Percentiles rank a stretch among this genome's conserved stretches.
phyloP scores from a whole-genome alignment of 92 coral and sea anemone species.

The Phenganax subtilis region DNA sequence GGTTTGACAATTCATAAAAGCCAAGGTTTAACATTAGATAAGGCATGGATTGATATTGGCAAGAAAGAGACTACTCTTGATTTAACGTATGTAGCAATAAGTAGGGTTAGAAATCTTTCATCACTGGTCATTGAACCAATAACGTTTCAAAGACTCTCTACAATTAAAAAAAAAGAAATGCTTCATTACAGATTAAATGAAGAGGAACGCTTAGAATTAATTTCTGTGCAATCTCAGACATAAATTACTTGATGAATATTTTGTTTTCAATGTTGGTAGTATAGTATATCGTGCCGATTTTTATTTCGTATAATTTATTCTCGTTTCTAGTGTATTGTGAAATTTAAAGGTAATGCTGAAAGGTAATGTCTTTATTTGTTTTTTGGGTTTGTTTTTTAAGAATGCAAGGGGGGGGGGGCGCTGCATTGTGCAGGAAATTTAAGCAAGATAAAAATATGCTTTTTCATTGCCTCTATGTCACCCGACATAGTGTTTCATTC shows the following conservation, averaged over 20 bases:
- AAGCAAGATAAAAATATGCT: neutral
- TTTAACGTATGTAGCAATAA: conserved; percentile 40
- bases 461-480: neutral
- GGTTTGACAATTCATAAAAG: conserved; percentile 55
- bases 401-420: neutral
- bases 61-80: conserved; percentile 43
- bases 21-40: conserved; percentile 45
- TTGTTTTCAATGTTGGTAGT: neutral
- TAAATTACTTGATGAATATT: neutral
- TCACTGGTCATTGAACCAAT: conserved; percentile 52
- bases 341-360: conserved; percentile 12
- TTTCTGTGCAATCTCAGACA: conserved; percentile 8
- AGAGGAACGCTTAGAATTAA: conserved; percentile 42
- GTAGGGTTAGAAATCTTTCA: conserved; percentile 37
- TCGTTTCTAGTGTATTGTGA: conserved; percentile 7
- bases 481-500: neutral
- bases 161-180: conserved; percentile 43
- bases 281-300: neutral
- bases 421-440: neutral
- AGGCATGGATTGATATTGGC: conserved; percentile 45
- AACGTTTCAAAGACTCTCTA: conserved; percentile 48
- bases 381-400: neutral
- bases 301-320: neutral
- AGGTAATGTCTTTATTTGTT: conserved; percentile 8
- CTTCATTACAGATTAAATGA: conserved; percentile 50